Conservation (phyloP, 2,888 invertebrate genomes). For the Drosophila paracracens region DNA sequence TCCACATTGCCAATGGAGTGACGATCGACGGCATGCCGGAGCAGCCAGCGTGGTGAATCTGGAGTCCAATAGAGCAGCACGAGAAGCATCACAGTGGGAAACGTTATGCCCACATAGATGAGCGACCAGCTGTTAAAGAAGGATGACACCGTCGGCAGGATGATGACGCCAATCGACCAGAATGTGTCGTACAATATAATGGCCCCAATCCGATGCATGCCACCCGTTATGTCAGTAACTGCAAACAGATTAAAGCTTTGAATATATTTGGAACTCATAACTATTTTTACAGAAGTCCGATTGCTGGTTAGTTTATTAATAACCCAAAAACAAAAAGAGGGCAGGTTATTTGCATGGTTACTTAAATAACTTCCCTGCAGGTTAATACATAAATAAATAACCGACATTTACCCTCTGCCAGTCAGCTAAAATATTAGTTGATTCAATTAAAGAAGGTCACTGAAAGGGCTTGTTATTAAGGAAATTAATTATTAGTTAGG, state of each 20-base stretch:
- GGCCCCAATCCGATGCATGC: conserved; percentile 83
- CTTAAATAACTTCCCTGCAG: neutral
- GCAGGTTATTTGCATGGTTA: neutral
- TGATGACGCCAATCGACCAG: conserved; percentile 85
- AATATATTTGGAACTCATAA: no score
- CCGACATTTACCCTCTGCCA: neutral
- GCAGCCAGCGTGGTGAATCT: conserved; percentile 85
- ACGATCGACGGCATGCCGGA: conserved; percentile 80
- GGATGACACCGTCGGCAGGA: conserved; percentile 84
- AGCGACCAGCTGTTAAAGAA: conserved; percentile 84
- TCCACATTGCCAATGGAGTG: conserved; percentile 80
- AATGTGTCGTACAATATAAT: conserved; percentile 85
- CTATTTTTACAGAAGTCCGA: neutral
- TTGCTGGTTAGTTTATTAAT: neutral
- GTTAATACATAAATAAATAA: conserved; percentile 1
- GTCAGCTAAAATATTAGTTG: neutral
- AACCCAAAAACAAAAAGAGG: neutral
- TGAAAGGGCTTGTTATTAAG: neutral
- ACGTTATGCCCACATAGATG: conserved; percentile 85
- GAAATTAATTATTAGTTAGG: neutral
- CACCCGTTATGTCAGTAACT: conserved; percentile 85
- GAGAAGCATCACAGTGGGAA: conserved; percentile 84
- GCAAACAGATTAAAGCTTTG: neutral
- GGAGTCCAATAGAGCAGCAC: conserved; percentile 85
- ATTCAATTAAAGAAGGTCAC: neutral